phyloP scores from a whole-genome alignment of 2,888 invertebrate genomes.

The Hemicrepidius hirtus region DNA sequence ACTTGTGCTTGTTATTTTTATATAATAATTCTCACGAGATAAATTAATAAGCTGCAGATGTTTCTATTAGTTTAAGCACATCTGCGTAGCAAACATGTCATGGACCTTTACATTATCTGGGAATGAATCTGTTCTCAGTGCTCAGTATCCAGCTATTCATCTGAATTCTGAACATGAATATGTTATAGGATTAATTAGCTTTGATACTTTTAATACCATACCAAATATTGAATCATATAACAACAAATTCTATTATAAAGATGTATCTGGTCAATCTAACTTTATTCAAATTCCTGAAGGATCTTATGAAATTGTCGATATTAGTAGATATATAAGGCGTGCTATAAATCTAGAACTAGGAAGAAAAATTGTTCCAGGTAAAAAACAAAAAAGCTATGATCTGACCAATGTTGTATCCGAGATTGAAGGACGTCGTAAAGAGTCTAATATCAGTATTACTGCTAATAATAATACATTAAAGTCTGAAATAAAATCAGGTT shows the following conservation, averaged over 20 bases:
- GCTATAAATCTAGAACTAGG: no score
- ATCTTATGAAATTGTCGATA: conserved; percentile 64
- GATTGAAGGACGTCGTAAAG: not conserved
- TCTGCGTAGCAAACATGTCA: conserved; percentile 57
- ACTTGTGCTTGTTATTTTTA: conserved; percentile 55
- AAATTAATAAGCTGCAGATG: not conserved
- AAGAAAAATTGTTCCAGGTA: no score
- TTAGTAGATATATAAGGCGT: conserved; percentile 56
- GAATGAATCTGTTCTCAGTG: conserved; percentile 53
- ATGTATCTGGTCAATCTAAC: no score
- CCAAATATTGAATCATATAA: not conserved
- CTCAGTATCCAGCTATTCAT: conserved; percentile 5
- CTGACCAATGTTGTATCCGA: no score
- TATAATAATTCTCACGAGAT: conserved; percentile 11
- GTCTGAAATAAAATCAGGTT: conserved; percentile 52
- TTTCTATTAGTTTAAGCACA: conserved; percentile 55
- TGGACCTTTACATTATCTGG: conserved; percentile 61
- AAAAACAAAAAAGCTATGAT: no score
- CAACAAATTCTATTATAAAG: conserved; percentile 38
- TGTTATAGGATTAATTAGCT: conserved; percentile 5
- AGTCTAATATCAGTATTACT: conserved; percentile 37
- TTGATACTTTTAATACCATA: conserved; percentile 3
- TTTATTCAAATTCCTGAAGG: no score
- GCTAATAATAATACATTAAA: conserved; percentile 62
- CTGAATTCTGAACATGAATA: not conserved